A percentile compares a stretch with the other conserved stretches of the same genome.
These are phyloP conservation scores for Drosophila mimetica DNA, from an alignment of 2,888 invertebrate genomes.

Conservation along the genomic window DNA sequence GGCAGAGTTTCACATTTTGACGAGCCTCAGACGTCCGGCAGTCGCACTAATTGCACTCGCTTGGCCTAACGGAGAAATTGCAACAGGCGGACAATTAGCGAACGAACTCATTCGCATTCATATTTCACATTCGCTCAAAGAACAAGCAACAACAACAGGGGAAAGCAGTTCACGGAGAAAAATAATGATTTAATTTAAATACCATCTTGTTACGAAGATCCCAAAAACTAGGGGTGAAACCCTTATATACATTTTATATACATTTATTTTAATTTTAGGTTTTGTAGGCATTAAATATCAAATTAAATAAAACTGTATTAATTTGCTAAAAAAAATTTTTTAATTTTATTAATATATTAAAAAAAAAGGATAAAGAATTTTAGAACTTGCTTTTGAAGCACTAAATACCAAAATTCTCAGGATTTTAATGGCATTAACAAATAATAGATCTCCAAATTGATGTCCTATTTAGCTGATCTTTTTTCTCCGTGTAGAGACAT, in stretches of 20 bases:
- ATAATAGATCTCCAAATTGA: not conserved
- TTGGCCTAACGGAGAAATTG: constrained; percentile 34
- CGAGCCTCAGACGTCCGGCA: constrained; percentile 44
- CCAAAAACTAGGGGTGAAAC: too few species aligned
- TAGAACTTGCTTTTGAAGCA: too few species aligned
- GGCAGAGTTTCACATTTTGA: constrained; percentile 34
- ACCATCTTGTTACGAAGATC: too few species aligned
- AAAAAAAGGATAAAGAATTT: too few species aligned
- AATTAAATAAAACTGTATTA: too few species aligned
- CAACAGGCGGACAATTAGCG: constrained; percentile 47
- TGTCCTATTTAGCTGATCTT: not conserved
- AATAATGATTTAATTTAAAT: not conserved
- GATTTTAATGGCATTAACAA: too few species aligned
- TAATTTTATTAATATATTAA: too few species aligned
- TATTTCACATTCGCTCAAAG: constrained; percentile 35
- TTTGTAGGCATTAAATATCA: too few species aligned
- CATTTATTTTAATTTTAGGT: too few species aligned
- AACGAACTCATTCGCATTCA: constrained; percentile 32
- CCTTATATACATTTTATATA: too few species aligned
- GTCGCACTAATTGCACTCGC: constrained; percentile 47
- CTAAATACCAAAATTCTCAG: not conserved
- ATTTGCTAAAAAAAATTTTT: too few species aligned
- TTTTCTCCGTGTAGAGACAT: constrained; percentile 8
- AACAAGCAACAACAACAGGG: not conserved
- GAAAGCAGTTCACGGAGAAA: constrained; percentile 6